A percentile compares a stretch with the other conserved stretches of the same genome.
Conservation (phyloP, 2,113 vertebrate genomes). For the Anolis carolinensis region DNA sequence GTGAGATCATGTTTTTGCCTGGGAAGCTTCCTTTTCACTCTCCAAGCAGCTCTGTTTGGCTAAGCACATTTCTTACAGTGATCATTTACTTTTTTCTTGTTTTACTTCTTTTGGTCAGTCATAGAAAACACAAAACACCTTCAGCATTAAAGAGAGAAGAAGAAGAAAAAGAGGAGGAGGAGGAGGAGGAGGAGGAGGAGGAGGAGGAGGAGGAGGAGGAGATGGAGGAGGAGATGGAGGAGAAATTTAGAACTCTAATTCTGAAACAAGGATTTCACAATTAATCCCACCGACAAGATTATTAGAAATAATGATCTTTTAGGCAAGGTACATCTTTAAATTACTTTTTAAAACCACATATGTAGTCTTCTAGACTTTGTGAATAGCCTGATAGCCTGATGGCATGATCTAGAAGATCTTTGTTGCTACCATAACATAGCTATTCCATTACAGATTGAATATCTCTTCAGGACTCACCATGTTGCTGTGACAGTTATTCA, state of each 20-base stretch:
- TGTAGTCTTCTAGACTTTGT: background rate
- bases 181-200: too few relatives aligned
- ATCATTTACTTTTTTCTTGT: background rate
- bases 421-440: background rate
- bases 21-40: background rate
- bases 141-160: background rate
- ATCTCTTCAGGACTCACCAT: too few relatives aligned
- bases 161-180: too few relatives aligned
- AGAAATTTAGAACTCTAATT: background rate
- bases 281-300: background rate
- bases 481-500: too few relatives aligned
- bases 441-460: too few relatives aligned
- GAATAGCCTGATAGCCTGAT: background rate
- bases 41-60: background rate
- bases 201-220: too few relatives aligned
- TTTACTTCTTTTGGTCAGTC: background rate
- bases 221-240: too few relatives aligned
- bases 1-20: slow-evolving; percentile 11
- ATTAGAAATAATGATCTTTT: background rate
- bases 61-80: background rate
- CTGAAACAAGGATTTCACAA: background rate
- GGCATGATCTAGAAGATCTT: background rate
- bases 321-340: too few relatives aligned
- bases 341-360: too few relatives aligned
- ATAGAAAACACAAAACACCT: background rate